A percentile compares a stretch with the other conserved stretches of the same genome.
Conservation (phyloP, 2,797 vertebrate species). For the Halcyon smyrnensis region DNA sequence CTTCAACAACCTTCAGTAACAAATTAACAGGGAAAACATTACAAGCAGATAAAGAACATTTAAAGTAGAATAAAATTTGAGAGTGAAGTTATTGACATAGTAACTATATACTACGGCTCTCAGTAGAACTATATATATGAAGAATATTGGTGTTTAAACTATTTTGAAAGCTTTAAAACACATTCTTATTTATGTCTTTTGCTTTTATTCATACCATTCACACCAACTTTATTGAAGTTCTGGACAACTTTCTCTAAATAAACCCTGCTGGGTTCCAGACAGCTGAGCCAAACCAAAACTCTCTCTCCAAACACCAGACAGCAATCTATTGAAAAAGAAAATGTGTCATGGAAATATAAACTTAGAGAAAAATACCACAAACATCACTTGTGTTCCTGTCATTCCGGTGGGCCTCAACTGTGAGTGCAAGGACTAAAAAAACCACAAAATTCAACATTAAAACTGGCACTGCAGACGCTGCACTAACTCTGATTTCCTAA, state of each 20-base stretch:
- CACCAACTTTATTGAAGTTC: not conserved
- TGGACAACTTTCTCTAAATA: not conserved
- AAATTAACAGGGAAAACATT: not conserved
- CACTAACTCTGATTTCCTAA: not conserved
- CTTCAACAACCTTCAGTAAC: not conserved
- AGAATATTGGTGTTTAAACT: not conserved
- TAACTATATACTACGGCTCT: not conserved
- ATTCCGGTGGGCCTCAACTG: not conserved
- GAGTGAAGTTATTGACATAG: not conserved
- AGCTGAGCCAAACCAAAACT: conserved; percentile 17
- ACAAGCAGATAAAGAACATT: not conserved
- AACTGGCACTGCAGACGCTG: not conserved
- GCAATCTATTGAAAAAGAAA: not conserved
- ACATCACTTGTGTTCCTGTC: not conserved
- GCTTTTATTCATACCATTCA: not conserved
- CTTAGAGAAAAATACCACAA: not conserved
- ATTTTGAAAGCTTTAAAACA: conserved; percentile 3
- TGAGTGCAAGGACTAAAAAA: not conserved
- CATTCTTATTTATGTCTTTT: not conserved
- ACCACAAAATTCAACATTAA: not conserved
- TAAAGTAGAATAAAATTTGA: not conserved
- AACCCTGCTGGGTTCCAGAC: not conserved
- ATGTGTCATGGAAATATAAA: not conserved
- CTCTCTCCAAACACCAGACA: not conserved
- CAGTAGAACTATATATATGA: not conserved